phyloP scores from a whole-genome alignment of 2,888 invertebrate species.

The Crossocerus cetratus region DNA sequence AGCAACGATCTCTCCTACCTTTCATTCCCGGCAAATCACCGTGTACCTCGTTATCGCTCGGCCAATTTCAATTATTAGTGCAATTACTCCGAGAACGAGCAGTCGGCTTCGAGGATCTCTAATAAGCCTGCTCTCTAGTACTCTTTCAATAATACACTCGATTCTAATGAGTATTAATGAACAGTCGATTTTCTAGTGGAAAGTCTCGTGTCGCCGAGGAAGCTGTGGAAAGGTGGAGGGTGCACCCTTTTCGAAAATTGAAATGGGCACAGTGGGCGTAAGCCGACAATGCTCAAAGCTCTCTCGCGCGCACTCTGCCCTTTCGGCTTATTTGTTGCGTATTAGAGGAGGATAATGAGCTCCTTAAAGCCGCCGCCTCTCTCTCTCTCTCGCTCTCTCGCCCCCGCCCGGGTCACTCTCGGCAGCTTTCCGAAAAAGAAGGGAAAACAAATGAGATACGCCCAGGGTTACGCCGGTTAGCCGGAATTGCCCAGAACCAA shows the following conservation, averaged over 20 bases:
- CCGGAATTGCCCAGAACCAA: conserved; percentile 16
- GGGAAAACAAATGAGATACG: conserved; percentile 54
- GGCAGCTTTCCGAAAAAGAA: conserved; percentile 27
- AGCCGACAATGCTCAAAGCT: conserved; percentile 28
- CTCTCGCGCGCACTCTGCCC: conserved; percentile 15
- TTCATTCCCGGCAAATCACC: conserved; percentile 45
- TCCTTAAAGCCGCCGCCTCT: conserved; percentile 60
- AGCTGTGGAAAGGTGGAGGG: neutral
- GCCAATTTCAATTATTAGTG: conserved; percentile 28
- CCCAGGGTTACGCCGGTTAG: conserved; percentile 29
- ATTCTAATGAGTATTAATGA: neutral
- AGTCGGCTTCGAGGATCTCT: conserved; percentile 1
- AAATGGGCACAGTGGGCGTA: conserved; percentile 49
- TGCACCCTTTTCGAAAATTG: conserved; percentile 38
- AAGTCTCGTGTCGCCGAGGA: neutral
- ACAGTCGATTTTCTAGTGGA: neutral
- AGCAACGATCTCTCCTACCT: conserved; percentile 23
- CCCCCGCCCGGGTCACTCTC: too few relatives aligned
- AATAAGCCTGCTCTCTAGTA: neutral
- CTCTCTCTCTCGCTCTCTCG: conserved; percentile 61
- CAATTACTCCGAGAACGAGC: conserved; percentile 9
- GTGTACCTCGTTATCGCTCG: conserved; percentile 40
- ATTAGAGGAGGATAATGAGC: conserved; percentile 71
- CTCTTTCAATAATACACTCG: neutral
- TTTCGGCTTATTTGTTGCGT: conserved; percentile 66